Percentiles rank a stretch among this genome's conserved stretches.
phyloP scores from a whole-genome alignment of 2,888 invertebrate species.

The Abscondita cerata region DNA sequence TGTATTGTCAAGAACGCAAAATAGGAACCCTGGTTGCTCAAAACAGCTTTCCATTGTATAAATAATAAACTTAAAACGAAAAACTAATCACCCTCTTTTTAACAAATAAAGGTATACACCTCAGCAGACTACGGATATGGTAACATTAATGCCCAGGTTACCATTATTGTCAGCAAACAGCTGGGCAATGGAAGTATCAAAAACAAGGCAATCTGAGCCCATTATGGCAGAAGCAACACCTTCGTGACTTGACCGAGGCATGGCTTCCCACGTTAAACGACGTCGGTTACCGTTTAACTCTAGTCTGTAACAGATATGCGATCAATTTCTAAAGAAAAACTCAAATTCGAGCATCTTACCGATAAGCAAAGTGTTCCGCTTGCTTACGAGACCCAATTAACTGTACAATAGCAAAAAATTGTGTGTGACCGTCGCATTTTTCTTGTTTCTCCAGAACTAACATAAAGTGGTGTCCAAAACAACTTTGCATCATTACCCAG shows the following conservation, averaged over 20 bases:
- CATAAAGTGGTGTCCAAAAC: conserved; percentile 99
- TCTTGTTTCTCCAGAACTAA: conserved; percentile 98
- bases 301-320: conserved; percentile 64
- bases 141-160: conserved; percentile 98
- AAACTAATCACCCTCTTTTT: conserved; percentile 4
- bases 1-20: background rate
- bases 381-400: conserved; percentile 98
- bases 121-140: conserved; percentile 87
- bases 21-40: conserved; percentile 3
- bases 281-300: conserved; percentile 96
- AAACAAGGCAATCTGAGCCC: conserved; percentile 98
- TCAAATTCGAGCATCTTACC: conserved; percentile 59
- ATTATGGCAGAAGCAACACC: conserved; percentile 97
- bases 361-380: conserved; percentile 98
- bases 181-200: conserved; percentile 97
- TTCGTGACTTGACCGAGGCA: conserved; percentile 98
- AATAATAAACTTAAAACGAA: conserved; percentile 1
- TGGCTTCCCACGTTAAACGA: conserved; percentile 98
- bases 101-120: conserved; percentile 15
- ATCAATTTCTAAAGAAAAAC: background rate
- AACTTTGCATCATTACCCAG: conserved; percentile 99
- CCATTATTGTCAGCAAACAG: conserved; percentile 99
- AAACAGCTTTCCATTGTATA: conserved; percentile 9
- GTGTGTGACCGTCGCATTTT: conserved; percentile 95
- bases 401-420: conserved; percentile 98